Base-by-base conservation (phyloP, 1,140 invertebrate genomes). In the Halesus radiatus region DNA sequence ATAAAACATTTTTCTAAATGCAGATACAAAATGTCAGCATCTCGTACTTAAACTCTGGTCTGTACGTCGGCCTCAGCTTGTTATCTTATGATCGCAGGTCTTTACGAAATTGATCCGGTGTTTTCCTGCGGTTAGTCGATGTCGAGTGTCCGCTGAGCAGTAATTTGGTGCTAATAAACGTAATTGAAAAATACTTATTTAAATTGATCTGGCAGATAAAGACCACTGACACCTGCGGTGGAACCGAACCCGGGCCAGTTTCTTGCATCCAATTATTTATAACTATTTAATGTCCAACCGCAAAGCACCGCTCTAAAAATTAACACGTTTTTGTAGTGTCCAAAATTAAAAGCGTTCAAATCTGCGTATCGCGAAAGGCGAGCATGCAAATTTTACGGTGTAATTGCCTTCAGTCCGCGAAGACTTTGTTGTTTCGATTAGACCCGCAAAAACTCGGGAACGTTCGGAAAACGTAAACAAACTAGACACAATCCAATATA, bases 111-210 rank as follows among this genome's bases (percentile, higher is more conserved):
- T 66, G 62, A 66, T 66, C 62, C 62, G 62, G 29, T 37, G 62
- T 29, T 66, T 29, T 16, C 26, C 1, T 16, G 62, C 62, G 62
- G 62, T 66, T 23, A 29, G 62, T 13, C 22, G 62, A 22, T 32
- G 62, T 29, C 62, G 22, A 29, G 62, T 66, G 62, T 66, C 62
- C 68, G 66, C 18, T n/a, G 6, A 70, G 66, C n/a, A 50, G 68
- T 52, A 72, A 72, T 72, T 72, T 72, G 68, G 23, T 72, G 29
- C 32, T 72, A 72, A 72, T 72, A 72, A 72, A 72, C 68, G 20
- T 72, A 72, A 72, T 72, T 72, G 68, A 72, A 72, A 72, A 72
- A 72, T 72, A 72, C 68, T 72, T 72, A 72, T 72, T 50, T 23
- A 72, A 72, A 72, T 72, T 22, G 68, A 72, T 72, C 22, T 66